These are phyloP conservation scores for Catharus minimus DNA, from an alignment of 2,113 vertebrate genomes.

Conservation along the genomic window DNA sequence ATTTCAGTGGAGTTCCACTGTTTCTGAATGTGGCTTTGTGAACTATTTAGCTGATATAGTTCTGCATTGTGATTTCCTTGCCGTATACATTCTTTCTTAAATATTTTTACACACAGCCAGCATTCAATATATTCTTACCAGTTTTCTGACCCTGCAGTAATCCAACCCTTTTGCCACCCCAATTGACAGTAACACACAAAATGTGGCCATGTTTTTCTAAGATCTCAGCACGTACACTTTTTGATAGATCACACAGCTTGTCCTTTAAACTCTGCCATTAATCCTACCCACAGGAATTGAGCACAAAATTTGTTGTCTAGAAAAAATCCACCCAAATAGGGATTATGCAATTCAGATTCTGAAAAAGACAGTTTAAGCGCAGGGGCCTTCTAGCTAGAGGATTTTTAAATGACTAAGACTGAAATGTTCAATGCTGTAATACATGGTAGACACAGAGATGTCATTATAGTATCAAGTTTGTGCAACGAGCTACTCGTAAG, in stretches of 20 bases:
- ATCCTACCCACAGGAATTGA: conserved; percentile 46
- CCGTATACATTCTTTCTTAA: background rate
- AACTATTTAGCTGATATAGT: background rate
- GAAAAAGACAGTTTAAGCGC: background rate
- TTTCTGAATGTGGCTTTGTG: background rate
- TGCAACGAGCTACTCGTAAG: background rate
- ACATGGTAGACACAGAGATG: background rate
- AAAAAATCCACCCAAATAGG: conserved; percentile 19
- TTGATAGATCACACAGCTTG: conserved; percentile 59
- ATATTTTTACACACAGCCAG: background rate
- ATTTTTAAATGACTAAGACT: background rate
- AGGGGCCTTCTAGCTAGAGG: background rate
- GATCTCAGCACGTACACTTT: conserved; percentile 44
- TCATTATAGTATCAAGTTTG: background rate
- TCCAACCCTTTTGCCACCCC: conserved; percentile 4
- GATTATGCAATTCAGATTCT: conserved; percentile 13
- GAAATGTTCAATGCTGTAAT: background rate
- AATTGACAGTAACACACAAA: conserved; percentile 16
- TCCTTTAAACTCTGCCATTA: conserved; percentile 62
- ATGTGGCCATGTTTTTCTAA: conserved; percentile 27
- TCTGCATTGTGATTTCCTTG: background rate
- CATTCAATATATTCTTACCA: background rate
- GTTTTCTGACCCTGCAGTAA: conserved; percentile 29
- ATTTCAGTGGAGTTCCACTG: background rate
- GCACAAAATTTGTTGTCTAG: background rate